phyloP scores from a whole-genome alignment of 2,888 invertebrate genomes.

The Perizoma flavofasciatum region DNA sequence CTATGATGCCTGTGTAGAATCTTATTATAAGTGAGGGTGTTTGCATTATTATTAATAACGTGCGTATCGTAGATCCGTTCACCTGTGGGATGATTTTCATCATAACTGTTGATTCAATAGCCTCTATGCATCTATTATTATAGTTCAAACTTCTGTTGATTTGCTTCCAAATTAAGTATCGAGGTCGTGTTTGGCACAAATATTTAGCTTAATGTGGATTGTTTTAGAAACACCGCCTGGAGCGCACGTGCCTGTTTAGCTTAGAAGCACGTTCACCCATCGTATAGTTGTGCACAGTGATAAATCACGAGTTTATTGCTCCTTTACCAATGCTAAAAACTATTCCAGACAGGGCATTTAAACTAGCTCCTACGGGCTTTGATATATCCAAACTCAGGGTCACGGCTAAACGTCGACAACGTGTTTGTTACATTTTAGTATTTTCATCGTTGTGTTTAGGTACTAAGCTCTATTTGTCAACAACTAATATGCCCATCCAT shows the following conservation, averaged over 20 bases:
- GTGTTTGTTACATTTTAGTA: slow-evolving; percentile 9
- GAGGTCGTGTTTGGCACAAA: slow-evolving; percentile 45
- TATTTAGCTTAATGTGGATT: slow-evolving; percentile 64
- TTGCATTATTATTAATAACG: slow-evolving; percentile 28
- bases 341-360: slow-evolving; percentile 28
- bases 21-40: slow-evolving; percentile 18
- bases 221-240: slow-evolving; percentile 74
- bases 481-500: slow-evolving; percentile 10
- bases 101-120: slow-evolving; percentile 10
- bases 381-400: slow-evolving; percentile 27
- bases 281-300: slow-evolving; percentile 48
- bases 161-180: slow-evolving; percentile 28
- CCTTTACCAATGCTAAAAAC: slow-evolving; percentile 34
- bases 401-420: slow-evolving; percentile 21
- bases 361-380: slow-evolving; percentile 13
- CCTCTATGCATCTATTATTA: not conserved
- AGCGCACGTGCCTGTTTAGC: slow-evolving; percentile 76
- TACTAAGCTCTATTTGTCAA: slow-evolving; percentile 11
- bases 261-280: slow-evolving; percentile 60
- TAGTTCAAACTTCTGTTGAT: slow-evolving; percentile 13
- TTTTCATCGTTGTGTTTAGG: slow-evolving; percentile 20
- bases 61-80: slow-evolving; percentile 26
- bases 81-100: slow-evolving; percentile 39
- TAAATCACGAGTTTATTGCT: slow-evolving; percentile 49
- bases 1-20: slow-evolving; percentile 34